Base-by-base conservation (phyloP, 2,797 vertebrate species). In the Silurus lanzhouensis region DNA sequence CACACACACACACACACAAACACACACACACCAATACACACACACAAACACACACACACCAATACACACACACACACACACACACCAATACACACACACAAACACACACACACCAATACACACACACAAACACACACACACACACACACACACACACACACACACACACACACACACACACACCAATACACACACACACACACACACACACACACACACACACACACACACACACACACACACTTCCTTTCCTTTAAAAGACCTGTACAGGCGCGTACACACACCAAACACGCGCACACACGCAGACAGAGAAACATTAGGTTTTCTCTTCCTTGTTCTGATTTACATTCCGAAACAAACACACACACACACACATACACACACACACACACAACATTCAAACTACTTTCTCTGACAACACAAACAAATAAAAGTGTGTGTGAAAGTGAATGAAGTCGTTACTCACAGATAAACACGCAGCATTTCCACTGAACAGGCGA, bases 281-380 rank as follows among this genome's bases (percentile, higher is more conserved):
- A 31, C 31, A 31, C 31, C 19, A 20, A 46, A 0, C 38, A 46
- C n/a, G 15, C 64, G 17, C 64, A 31, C 64, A 31, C 44, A 52
- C 12, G 22, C 12, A 74, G 4, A 52, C 12, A 52, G 9, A 48
- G 20, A 52, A 8, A n/a, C 70, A 52, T 15, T 7, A n/a, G 2
- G 13, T 25, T 25, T 75, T 75, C 48, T 27, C 72, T 75, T 75
- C 72, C 72, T 55, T 75, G n/a, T 75, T 75, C 48, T 10, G 44
- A 52, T n/a, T 6, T 48, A n/a, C 20, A 13, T 25, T 71, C 71
- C 71, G 10, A 52, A 74, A 68, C 67, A 38, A 5, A 27, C 10
- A 6, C 0, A 66, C 12, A 48, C 10, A 5, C n/a, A 4, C 1
- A 60, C 13, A 60, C 8, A 46, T 8, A 22, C 68, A 46, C 46